phyloP scores from a whole-genome alignment of 2,797 vertebrate species.

The Myotis findleyi region DNA sequence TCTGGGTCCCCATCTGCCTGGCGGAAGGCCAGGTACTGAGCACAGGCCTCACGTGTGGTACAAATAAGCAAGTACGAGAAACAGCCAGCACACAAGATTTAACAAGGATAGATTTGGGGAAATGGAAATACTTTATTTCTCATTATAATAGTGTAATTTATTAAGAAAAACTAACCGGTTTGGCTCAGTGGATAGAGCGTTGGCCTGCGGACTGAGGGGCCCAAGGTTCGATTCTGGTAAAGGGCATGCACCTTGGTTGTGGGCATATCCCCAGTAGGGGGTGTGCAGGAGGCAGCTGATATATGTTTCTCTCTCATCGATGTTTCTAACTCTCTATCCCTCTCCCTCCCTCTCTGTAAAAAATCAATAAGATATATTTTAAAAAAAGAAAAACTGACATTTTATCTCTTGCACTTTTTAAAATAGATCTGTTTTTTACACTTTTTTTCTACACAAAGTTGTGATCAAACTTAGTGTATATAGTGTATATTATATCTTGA shows the following conservation, averaged over 20 bases:
- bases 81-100: not conserved
- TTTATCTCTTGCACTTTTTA: not conserved
- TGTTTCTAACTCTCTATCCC: no score
- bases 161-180: not conserved
- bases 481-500: not conserved
- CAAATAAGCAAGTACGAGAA: not conserved
- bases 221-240: no score
- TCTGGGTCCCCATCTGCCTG: not conserved
- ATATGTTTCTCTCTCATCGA: no score
- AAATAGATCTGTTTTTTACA: not conserved
- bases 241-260: no score
- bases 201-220: no score
- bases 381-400: conserved; percentile 27
- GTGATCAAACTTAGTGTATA: not conserved
- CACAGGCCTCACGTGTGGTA: not conserved
- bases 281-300: no score
- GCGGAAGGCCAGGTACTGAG: not conserved
- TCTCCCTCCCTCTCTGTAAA: no score
- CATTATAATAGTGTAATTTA: not conserved
- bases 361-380: not conserved
- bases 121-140: not conserved
- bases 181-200: no score
- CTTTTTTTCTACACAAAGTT: not conserved
- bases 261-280: no score
- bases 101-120: not conserved